A percentile compares a stretch with the other conserved stretches of the same genome.
Evolutionary conservation across 2,797 vertebrate species (phyloP).

Genomic region (Vespertilio murinus): DNA sequence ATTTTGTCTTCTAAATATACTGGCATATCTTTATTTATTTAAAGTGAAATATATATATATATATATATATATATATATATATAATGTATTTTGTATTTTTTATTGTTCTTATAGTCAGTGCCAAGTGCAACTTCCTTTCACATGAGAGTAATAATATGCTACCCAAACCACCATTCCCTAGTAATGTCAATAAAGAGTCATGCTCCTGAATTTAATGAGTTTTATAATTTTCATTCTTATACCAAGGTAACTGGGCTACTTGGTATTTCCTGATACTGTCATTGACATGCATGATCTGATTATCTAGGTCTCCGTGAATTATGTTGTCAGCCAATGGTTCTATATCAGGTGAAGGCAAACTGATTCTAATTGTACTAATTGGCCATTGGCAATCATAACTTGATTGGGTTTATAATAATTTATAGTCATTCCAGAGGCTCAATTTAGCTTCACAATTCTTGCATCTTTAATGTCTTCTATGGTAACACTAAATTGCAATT

Average conservation of each 20-base stretch:
- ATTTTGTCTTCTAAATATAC: not conserved
- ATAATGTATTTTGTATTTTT: not conserved
- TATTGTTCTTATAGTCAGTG: not conserved
- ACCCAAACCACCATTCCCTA: not conserved
- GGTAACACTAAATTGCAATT: not conserved
- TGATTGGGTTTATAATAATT: not conserved
- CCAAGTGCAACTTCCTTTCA: not conserved
- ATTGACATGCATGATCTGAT: not conserved
- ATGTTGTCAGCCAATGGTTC: not conserved
- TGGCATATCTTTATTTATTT: not conserved
- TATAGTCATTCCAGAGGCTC: not conserved
- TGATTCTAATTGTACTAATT: not conserved
- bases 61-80: not conserved
- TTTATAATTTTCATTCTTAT: not conserved
- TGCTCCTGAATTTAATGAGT: not conserved
- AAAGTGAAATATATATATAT: too few species aligned
- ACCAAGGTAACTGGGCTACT: not conserved
- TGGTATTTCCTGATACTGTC: not conserved
- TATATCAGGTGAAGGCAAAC: not conserved
- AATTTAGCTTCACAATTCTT: not conserved
- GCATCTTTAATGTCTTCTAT: not conserved
- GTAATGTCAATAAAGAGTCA: not conserved
- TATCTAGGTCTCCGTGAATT: not conserved
- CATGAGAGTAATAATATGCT: not conserved
- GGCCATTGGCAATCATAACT: not conserved